A percentile compares a stretch with the other conserved stretches of the same genome.
Evolutionary conservation across 2,113 vertebrate genomes (phyloP).

Genomic region (Scomber japonicus): DNA sequence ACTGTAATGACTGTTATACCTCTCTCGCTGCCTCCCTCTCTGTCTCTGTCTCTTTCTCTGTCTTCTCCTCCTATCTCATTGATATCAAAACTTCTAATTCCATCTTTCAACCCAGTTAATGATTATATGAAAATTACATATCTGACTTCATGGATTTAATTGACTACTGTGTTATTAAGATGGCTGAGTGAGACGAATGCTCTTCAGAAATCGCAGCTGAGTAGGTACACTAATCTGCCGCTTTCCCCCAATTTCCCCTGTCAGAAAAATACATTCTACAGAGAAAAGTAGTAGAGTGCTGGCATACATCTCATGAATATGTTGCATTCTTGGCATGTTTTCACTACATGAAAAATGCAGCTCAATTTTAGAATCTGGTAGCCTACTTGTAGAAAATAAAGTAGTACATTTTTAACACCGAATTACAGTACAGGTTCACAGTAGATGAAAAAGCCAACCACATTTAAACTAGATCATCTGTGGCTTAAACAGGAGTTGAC

Average conservation of each 20-base stretch:
- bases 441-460: slow-evolving; percentile 48
- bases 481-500: slow-evolving; percentile 65
- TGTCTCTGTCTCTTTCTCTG: not conserved
- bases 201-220: slow-evolving; percentile 46
- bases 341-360: slow-evolving; percentile 31
- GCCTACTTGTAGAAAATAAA: slow-evolving; percentile 32
- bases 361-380: slow-evolving; percentile 26
- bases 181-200: slow-evolving; percentile 55
- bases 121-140: slow-evolving; percentile 71
- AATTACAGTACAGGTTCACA: slow-evolving; percentile 52
- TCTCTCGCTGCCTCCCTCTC: slow-evolving; percentile 12
- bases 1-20: slow-evolving; percentile 45
- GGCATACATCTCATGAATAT: slow-evolving; percentile 40
- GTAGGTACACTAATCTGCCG: slow-evolving; percentile 56
- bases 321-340: slow-evolving; percentile 48
- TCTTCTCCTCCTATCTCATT: slow-evolving; percentile 22
- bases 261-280: slow-evolving; percentile 49
- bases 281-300: slow-evolving; percentile 24
- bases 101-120: slow-evolving; percentile 43
- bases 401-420: slow-evolving; percentile 22
- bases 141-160: slow-evolving; percentile 71
- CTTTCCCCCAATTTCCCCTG: slow-evolving; percentile 50
- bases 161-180: slow-evolving; percentile 70
- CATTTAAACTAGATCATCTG: slow-evolving; percentile 58
- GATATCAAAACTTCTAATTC: slow-evolving; percentile 56